A percentile compares a stretch with the other conserved stretches of the same genome.
Evolutionary conservation across 2,113 vertebrate genomes (phyloP).

Genomic region (Larimichthys crocea): DNA sequence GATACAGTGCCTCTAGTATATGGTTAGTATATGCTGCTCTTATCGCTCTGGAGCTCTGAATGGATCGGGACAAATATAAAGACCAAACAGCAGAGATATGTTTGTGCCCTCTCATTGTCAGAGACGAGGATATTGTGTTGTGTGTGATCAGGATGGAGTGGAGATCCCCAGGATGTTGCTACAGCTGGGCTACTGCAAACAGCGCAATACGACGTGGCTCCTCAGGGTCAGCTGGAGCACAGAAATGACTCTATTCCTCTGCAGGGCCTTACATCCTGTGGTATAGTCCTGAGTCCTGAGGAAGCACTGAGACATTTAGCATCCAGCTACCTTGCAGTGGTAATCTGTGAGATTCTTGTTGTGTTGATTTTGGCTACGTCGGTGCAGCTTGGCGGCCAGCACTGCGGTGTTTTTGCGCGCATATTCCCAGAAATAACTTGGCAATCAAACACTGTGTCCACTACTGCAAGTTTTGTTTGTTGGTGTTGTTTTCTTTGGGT

Average conservation of each 20-base stretch:
- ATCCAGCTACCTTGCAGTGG: conserved; percentile 22
- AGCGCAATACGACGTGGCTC: not conserved
- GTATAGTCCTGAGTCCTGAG: not conserved
- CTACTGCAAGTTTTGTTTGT: not conserved
- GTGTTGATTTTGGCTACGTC: conserved; percentile 36
- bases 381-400: not conserved
- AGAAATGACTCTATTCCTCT: not conserved
- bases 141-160: not conserved
- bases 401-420: conserved; percentile 11
- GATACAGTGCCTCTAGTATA: conserved; percentile 28
- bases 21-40: not conserved
- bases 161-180: conserved; percentile 3
- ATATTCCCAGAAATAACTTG: conserved; percentile 44
- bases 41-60: not conserved
- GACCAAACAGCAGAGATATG: not conserved
- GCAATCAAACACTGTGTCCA: conserved; percentile 7
- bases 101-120: not conserved
- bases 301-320: conserved; percentile 28
- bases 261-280: not conserved
- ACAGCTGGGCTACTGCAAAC: not conserved
- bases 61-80: conserved; percentile 1
- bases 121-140: not conserved
- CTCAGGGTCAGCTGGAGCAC: conserved; percentile 22
- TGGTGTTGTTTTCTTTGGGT: not conserved
- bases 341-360: conserved; percentile 27